These are phyloP conservation scores for Tetropium fuscum DNA, from an alignment of 2,888 invertebrate species.

Conservation along the genomic window DNA sequence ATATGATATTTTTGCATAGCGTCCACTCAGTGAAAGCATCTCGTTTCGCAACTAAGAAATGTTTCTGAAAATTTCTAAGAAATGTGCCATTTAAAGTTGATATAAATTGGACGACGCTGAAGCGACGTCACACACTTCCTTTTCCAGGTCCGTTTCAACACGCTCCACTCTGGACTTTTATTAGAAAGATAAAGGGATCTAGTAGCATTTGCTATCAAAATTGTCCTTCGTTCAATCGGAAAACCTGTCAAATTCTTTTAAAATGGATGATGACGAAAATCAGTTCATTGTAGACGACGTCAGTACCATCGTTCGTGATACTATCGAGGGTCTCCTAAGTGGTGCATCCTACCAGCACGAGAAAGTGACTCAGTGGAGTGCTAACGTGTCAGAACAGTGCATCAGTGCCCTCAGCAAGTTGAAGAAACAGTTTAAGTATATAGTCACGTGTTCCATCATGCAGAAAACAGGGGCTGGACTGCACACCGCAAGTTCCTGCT, in stretches of 20 bases:
- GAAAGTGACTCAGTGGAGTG: constrained; percentile 80
- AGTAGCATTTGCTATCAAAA: no score
- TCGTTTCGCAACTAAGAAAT: no score
- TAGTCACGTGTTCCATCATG: constrained; percentile 85
- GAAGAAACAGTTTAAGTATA: constrained; percentile 86
- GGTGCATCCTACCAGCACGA: constrained; percentile 75
- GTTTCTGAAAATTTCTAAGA: no score
- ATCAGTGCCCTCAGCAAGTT: constrained; percentile 78
- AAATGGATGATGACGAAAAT: constrained; percentile 66
- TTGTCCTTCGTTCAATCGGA: constrained; percentile 37
- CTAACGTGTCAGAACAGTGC: constrained; percentile 81
- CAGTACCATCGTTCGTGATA: constrained; percentile 80
- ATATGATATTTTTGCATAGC: no score
- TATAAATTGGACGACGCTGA: no score
- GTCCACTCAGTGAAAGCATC: no score
- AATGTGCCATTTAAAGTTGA: no score
- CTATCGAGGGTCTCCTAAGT: constrained; percentile 79
- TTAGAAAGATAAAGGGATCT: no score
- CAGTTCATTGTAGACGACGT: constrained; percentile 80
- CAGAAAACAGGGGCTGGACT: constrained; percentile 88
- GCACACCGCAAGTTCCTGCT: constrained; percentile 86
- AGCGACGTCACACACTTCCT: no score
- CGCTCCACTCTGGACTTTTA: no score
- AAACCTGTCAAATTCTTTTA: constrained; percentile 49
- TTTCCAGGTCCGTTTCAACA: no score